Evolutionary conservation across 2,888 invertebrate species (phyloP).

Genomic region (Synergus laeviventris): DNA sequence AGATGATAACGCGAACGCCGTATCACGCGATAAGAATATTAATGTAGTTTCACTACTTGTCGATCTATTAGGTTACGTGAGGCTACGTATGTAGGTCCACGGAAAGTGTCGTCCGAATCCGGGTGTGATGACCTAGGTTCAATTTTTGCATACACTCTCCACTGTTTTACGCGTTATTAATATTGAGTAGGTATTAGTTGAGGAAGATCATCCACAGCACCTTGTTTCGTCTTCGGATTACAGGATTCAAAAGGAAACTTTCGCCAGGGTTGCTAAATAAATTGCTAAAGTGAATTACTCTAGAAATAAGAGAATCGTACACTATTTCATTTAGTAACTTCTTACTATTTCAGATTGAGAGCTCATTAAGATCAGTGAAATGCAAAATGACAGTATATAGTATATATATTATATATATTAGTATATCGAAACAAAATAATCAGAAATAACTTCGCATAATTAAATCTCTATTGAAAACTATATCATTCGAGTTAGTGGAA

Average conservation of each 20-base stretch:
- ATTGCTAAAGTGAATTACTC: no score
- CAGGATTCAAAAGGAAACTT: no score
- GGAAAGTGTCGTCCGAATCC: constrained; percentile 50
- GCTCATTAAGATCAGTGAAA: background rate
- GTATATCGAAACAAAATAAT: background rate
- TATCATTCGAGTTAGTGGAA: background rate
- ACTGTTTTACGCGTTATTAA: background rate
- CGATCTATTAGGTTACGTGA: constrained; percentile 41
- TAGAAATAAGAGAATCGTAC: no score
- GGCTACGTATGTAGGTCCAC: constrained; percentile 47
- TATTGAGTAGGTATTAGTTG: background rate
- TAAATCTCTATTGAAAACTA: background rate
- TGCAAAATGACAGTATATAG: background rate
- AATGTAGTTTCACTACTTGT: constrained; percentile 51
- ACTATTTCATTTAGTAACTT: no score
- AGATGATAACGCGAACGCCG: background rate
- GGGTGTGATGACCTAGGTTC: constrained; percentile 56
- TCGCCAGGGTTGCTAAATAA: no score
- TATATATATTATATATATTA: no score
- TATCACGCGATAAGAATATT: constrained; percentile 51
- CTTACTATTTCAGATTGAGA: no score
- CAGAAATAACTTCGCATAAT: background rate
- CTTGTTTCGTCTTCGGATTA: background rate
- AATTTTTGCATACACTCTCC: constrained; percentile 53
- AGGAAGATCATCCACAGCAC: background rate